Evolutionary conservation across 2,888 invertebrate genomes (phyloP).

Genomic region (Drosophila borealis): DNA sequence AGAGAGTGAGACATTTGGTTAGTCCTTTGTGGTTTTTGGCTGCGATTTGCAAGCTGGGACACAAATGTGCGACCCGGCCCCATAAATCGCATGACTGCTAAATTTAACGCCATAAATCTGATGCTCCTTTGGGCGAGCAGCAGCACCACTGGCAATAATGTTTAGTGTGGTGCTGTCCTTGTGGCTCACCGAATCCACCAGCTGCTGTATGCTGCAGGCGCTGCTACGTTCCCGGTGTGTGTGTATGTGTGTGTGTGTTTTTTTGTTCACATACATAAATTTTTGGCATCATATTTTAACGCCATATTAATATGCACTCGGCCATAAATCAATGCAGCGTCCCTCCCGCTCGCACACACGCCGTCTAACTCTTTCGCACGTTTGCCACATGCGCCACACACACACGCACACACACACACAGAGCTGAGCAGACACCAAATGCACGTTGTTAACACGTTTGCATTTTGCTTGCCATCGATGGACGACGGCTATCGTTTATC

Average conservation of each 20-base stretch:
- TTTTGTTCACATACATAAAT: conserved; percentile 71
- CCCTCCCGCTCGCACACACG: conserved; percentile 8
- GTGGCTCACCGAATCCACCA: conserved; percentile 49
- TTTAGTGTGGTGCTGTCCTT: conserved; percentile 62
- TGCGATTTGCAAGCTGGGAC: conserved; percentile 43
- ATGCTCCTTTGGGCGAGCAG: conserved; percentile 43
- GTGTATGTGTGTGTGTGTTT: not conserved
- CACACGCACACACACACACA: conserved; percentile 7
- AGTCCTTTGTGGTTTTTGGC: conserved; percentile 41
- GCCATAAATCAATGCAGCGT: conserved; percentile 63
- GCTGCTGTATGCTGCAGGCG: conserved; percentile 34
- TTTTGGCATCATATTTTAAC: conserved; percentile 78
- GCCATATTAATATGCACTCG: conserved; percentile 79
- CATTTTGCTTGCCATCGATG: conserved; percentile 66
- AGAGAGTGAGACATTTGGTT: conserved; percentile 24
- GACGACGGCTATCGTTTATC: conserved; percentile 59
- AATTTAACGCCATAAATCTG: conserved; percentile 71
- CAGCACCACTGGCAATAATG: conserved; percentile 61
- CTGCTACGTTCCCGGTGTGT: not conserved
- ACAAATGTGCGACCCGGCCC: conserved; percentile 44
- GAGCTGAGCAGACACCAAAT: conserved; percentile 49
- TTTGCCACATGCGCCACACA: not conserved
- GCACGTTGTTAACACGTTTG: conserved; percentile 77
- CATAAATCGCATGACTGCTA: conserved; percentile 57
- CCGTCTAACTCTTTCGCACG: too few relatives aligned